Evolutionary conservation across 2,113 vertebrate genomes (phyloP).

Genomic region (Cephalopholis sonnerati): DNA sequence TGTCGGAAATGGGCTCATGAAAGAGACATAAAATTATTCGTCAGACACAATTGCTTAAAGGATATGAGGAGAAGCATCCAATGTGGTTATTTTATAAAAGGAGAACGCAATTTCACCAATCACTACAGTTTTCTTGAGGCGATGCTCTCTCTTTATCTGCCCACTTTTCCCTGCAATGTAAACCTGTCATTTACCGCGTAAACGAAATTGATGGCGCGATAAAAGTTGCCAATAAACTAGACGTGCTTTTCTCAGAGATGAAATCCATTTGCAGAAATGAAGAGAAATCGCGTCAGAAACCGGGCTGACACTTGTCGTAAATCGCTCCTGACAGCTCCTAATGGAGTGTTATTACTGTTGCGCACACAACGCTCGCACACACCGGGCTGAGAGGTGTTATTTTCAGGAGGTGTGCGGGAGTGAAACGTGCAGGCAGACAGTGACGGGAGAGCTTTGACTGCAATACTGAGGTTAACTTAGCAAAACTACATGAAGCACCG

Average conservation of each 20-base stretch:
- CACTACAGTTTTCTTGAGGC: conserved; percentile 8
- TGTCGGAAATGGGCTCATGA: conserved; percentile 73
- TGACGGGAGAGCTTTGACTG: background rate
- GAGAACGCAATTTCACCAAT: conserved; percentile 9
- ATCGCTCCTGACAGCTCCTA: conserved; percentile 76
- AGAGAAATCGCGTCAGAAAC: conserved; percentile 58
- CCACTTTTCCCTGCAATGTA: conserved; percentile 26
- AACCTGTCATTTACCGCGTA: conserved; percentile 52
- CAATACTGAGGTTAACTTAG: conserved; percentile 36
- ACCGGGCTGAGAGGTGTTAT: conserved; percentile 20
- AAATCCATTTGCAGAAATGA: conserved; percentile 56
- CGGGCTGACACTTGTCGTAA: conserved; percentile 72
- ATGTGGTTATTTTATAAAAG: background rate
- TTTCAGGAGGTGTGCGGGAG: background rate
- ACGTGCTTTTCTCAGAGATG: conserved; percentile 36
- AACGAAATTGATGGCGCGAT: conserved; percentile 63
- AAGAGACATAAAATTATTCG: conserved; percentile 56
- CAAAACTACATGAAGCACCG: conserved; percentile 23
- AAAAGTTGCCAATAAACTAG: conserved; percentile 68
- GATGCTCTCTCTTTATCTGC: background rate
- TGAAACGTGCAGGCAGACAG: background rate
- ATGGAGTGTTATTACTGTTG: conserved; percentile 68
- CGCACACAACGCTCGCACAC: conserved; percentile 60
- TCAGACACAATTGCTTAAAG: conserved; percentile 45
- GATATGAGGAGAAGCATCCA: conserved; percentile 26